Percentiles rank a stretch among this genome's conserved stretches.
These are phyloP conservation scores for Deroplatys truncata DNA, from an alignment of 2,888 invertebrate genomes.

Conservation along the genomic window DNA sequence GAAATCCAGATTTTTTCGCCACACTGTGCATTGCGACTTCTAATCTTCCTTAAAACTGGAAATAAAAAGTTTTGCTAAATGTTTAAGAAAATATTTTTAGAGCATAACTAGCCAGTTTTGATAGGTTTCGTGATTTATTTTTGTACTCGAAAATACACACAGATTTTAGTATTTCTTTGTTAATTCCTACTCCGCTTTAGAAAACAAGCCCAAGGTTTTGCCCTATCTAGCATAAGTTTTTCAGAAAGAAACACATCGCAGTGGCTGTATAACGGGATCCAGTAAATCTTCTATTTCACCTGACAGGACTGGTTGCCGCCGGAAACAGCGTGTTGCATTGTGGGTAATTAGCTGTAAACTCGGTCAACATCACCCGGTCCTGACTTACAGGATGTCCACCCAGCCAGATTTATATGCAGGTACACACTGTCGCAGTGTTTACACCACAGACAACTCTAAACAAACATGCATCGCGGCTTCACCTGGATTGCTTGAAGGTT, in stretches of 20 bases:
- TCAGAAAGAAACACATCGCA: not conserved
- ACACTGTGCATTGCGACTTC: too few relatives aligned
- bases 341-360: not conserved
- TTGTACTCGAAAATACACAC: too few relatives aligned
- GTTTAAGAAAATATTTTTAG: too few relatives aligned
- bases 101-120: too few relatives aligned
- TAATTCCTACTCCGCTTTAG: too few relatives aligned
- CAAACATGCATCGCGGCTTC: not conserved
- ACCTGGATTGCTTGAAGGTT: not conserved
- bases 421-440: not conserved
- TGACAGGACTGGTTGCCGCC: not conserved
- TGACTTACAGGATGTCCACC: not conserved
- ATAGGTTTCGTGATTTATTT: too few relatives aligned
- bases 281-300: not conserved
- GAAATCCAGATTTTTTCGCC: too few relatives aligned
- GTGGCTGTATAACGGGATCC: not conserved
- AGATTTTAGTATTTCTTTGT: too few relatives aligned
- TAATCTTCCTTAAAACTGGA: too few relatives aligned
- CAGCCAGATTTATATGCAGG: not conserved
- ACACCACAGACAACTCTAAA: not conserved
- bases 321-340: not conserved
- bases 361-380: not conserved
- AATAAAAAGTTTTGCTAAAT: too few relatives aligned
- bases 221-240: not conserved
- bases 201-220: not conserved